Base-by-base conservation (phyloP, 2,888 invertebrate genomes). In the Ormyrus pomaceus region DNA sequence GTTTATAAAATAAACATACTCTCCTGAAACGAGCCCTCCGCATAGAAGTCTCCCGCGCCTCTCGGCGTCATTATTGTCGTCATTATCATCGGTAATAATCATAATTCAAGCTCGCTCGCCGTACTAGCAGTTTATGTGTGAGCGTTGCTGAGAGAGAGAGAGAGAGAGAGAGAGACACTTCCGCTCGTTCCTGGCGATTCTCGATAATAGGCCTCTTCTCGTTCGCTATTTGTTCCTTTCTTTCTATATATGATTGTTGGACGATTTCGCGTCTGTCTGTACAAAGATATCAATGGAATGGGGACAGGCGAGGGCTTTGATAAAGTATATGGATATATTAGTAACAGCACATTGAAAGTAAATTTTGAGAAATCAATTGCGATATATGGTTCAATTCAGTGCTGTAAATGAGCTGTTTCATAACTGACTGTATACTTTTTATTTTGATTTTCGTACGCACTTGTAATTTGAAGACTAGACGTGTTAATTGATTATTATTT, bases 21-120 rank as follows among this genome's bases (percentile, higher is more conserved):
- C 77, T 78, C 72, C 69, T 70, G 56, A 65, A 59, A 77, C 71
- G 45, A 61, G 71, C 62, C 55, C 19, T 34, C 34, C 46, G 64
- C 11, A 11, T 34, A 61, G 13, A 46, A 58, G 8, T n/a, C 51
- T 7, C 58, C 58, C 56, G 51, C 65, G 62, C 48, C 69, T 68
- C 62, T 61, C 61, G 9, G 11, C 59, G 48, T 66, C 53, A 68
- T 72, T 59, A 55, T 73, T 66, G 13, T 78, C 73, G 79, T 76
- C 86, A 84, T 82, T 77, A 79, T 79, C 79, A 73, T 79, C 65
- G 73, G 68, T 64, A 77, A 82, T 79, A 79, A 82, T 79, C 82
- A 74, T 82, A 82, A 79, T 79, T 82, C 82, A 79, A 68, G 11
- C 11, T 6, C 10, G 70, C 51, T 7, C 58, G 59, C 69, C 55